A percentile compares a stretch with the other conserved stretches of the same genome.
Conservation (phyloP, 2,797 vertebrate species). For the Microhierax caerulescens region DNA sequence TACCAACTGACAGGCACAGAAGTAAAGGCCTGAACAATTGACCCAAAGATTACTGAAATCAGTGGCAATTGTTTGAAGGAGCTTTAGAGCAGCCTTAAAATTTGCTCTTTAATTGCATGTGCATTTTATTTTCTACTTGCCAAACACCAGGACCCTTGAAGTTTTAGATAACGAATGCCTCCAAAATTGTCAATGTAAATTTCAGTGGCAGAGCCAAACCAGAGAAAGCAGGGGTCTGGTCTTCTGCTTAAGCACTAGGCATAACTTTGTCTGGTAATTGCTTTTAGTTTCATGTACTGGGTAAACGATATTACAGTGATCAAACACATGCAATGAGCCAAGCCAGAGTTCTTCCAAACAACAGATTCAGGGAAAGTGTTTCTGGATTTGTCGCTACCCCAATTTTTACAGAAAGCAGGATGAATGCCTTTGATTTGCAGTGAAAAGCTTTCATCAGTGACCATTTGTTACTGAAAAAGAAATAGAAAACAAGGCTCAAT, state of each 20-base stretch:
- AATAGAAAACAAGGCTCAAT: background rate
- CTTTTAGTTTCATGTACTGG: background rate
- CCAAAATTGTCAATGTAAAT: background rate
- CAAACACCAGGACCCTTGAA: background rate
- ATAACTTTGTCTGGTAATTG: background rate
- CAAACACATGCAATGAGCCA: background rate
- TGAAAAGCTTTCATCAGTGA: slow-evolving; percentile 29
- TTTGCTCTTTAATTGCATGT: background rate
- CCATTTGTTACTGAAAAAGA: background rate
- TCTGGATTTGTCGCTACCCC: background rate
- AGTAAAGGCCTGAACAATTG: background rate
- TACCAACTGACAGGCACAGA: background rate
- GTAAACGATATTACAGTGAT: background rate
- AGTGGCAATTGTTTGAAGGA: background rate
- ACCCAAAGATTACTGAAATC: background rate
- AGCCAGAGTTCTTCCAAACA: background rate
- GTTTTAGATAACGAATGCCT: background rate
- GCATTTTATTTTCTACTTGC: background rate
- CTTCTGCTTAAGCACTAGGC: background rate
- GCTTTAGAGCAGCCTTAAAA: background rate
- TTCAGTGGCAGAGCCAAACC: background rate
- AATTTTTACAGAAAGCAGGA: slow-evolving; percentile 9
- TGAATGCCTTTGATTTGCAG: slow-evolving; percentile 45
- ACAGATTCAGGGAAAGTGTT: background rate
- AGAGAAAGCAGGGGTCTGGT: background rate